Percentiles rank a stretch among this genome's conserved stretches.
Conservation (phyloP, 2,113 vertebrate genomes). For the Nothobranchius furzeri region DNA sequence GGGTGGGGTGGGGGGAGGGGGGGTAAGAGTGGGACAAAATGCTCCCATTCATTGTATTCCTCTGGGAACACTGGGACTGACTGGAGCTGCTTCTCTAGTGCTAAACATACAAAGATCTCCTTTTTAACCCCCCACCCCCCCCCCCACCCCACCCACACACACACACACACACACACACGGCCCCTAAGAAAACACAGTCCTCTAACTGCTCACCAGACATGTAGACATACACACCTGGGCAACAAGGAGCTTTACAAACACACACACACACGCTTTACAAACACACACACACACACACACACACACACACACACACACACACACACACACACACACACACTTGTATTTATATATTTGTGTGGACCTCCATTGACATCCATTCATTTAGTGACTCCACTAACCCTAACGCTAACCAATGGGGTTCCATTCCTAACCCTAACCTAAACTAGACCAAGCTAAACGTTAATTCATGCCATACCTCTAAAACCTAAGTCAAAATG, state of each 20-base stretch:
- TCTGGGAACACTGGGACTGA: slow-evolving; percentile 89
- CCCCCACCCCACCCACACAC: too few relatives aligned
- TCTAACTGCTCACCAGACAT: slow-evolving; percentile 78
- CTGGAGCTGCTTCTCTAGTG: slow-evolving; percentile 78
- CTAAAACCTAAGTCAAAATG: too few relatives aligned
- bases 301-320: slow-evolving; percentile 6
- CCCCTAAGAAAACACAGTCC: slow-evolving; percentile 93
- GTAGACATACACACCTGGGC: slow-evolving; percentile 52
- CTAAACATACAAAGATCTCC: slow-evolving; percentile 94
- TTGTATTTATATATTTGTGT: too few relatives aligned
- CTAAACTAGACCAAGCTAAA: too few relatives aligned
- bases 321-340: slow-evolving; percentile 25
- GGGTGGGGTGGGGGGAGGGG: slow-evolving; percentile 3
- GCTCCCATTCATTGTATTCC: slow-evolving; percentile 96
- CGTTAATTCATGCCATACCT: too few relatives aligned
- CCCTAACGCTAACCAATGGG: too few relatives aligned
- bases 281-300: slow-evolving; percentile 22
- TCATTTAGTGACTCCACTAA: too few relatives aligned
- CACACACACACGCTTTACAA: slow-evolving; percentile 34
- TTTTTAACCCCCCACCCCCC: slow-evolving; percentile 58
- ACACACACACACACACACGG: slow-evolving; percentile 64
- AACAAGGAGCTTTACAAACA: slow-evolving; percentile 51
- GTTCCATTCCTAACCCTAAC: too few relatives aligned
- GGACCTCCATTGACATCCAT: too few relatives aligned
- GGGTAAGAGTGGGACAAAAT: slow-evolving; percentile 86